Base-by-base conservation (phyloP, 2,888 invertebrate species). In the Zygothrica quintamaculata region DNA sequence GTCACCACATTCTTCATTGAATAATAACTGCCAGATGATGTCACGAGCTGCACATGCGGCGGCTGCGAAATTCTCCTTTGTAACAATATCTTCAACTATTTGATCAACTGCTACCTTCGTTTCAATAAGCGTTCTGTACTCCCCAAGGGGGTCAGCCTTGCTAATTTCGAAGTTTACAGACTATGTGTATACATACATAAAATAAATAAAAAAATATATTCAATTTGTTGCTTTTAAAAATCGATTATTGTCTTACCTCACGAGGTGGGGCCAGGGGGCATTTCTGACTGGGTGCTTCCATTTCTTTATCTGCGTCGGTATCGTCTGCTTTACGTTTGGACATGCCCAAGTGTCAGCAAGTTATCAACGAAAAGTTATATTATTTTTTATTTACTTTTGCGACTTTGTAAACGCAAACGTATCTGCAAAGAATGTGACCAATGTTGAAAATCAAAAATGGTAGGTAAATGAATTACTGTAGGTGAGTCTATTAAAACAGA, bases 21-120 rank as follows among this genome's bases (percentile, higher is more conserved):
- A 90, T 1, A 90, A 11, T 2, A 90, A 48, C 8, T 66, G 61
- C 89, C 89, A 90, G 26, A 90, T 68, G 43, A 71, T 50, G 12
- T 86, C 75, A 34, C 77, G 77, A 0, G 80, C 76, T 0, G 77
- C 76, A 1, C 33, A 53, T 0, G 88, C 68, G 11, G 84, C 84
- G 44, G 74, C 71, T 0, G 46, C 26, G 22, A 82, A 89, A 42
- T 88, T 87, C 13, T 59, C 59, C n/a, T 76, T 56, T 1, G 73
- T 70, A 1, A 80, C 52, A 0, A 50, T 72, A 62, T 84, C 79
- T 1, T 75, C 69, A 0, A 86, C 70, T 0, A 82, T 59, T 52
- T 81, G 68, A 36, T 88, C 78, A 2, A 71, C 58, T 39, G 79
- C 68, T 1, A 89, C 74, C 9, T 68, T 70, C 0, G 77, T 69